phyloP scores from a whole-genome alignment of 2,797 vertebrate species.

The Falco cherrug region DNA sequence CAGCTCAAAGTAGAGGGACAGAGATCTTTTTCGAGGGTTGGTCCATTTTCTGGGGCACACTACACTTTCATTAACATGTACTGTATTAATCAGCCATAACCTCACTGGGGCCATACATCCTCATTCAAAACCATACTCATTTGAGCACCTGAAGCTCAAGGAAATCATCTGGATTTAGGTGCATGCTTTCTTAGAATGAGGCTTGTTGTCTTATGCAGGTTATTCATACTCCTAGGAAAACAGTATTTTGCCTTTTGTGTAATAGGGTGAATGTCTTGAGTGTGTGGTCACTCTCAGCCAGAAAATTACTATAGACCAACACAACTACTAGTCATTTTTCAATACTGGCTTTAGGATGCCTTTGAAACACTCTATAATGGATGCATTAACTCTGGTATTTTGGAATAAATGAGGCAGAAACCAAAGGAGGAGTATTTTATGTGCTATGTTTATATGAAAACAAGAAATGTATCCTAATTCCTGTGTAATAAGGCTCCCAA shows the following conservation, averaged over 20 bases:
- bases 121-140: not conserved
- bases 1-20: not conserved
- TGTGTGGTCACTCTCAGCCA: not conserved
- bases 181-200: not conserved
- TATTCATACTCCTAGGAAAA: not conserved
- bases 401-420: not conserved
- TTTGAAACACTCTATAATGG: not conserved
- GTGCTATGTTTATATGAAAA: not conserved
- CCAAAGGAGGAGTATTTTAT: not conserved
- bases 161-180: not conserved
- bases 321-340: not conserved
- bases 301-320: not conserved
- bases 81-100: not conserved
- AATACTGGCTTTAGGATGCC: not conserved
- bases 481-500: not conserved
- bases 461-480: not conserved
- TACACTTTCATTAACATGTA: not conserved
- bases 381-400: not conserved
- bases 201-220: not conserved
- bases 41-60: not conserved
- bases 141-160: not conserved
- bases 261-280: not conserved
- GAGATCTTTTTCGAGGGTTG: not conserved
- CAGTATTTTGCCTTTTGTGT: not conserved
- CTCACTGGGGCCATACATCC: not conserved